Evolutionary conservation across 2,797 vertebrate species (phyloP).

Genomic region (Capromys pilorides): DNA sequence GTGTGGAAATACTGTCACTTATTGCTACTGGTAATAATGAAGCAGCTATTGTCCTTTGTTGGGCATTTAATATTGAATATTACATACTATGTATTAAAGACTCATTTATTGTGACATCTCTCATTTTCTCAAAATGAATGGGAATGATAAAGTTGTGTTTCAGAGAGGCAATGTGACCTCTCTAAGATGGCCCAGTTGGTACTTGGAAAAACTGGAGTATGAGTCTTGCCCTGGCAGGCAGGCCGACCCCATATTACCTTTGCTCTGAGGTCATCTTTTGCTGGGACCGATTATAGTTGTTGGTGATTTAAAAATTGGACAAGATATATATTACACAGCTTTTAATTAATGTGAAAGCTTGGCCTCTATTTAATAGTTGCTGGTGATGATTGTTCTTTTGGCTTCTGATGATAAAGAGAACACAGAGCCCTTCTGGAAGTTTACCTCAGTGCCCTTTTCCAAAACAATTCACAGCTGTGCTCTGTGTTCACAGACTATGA

Average conservation of each 20-base stretch:
- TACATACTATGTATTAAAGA: not conserved
- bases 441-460: conserved; percentile 33
- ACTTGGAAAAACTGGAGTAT: not conserved
- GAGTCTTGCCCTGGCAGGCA: not conserved
- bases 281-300: not conserved
- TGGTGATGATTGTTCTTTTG: conserved; percentile 36
- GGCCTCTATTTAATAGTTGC: not conserved
- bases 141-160: not conserved
- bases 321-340: not conserved
- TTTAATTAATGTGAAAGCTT: conserved; percentile 50
- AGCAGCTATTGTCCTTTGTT: not conserved
- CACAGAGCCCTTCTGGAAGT: conserved; percentile 21
- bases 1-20: not conserved
- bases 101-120: not conserved
- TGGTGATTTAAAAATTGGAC: conserved; percentile 27
- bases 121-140: not conserved
- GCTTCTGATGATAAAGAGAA: conserved; percentile 39
- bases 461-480: conserved; percentile 9
- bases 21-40: not conserved
- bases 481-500: not conserved
- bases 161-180: not conserved
- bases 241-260: not conserved
- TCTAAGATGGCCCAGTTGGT: too few species aligned
- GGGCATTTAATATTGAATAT: too few species aligned
- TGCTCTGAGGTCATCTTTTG: not conserved